Evolutionary conservation across 1,140 invertebrate species (phyloP), one percentile per base, ranked within the genome.

Genomic region (Bombyx mori): DNA sequence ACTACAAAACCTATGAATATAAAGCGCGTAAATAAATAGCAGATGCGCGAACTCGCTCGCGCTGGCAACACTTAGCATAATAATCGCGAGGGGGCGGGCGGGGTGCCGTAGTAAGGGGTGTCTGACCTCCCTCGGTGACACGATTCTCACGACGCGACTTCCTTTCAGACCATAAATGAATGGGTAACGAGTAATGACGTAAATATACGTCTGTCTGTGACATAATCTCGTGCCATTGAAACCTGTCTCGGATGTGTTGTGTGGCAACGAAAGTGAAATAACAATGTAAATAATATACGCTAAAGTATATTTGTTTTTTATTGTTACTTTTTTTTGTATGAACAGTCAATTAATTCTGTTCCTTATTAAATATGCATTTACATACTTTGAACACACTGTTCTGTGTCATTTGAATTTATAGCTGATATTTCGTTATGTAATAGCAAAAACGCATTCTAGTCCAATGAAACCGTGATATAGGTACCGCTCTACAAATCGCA

Each of bases 11-110:
- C 22, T 65, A 85, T 87, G 82, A 87, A 85, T 86, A 85, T 81
- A 85, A 81, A 86, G 70, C 77, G 77, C 79, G 78, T 85, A 86
- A 86, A 85, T 85, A 86, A 86, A 86, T 86, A 86, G 78, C 83
- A 86, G 83, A 86, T 84, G 83, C 80, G 83, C 79, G 79, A 83
- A 85, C 83, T 68, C 48, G 79, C 79, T 73, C 80, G 73, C 57
- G 69, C 63, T 66, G 57, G 73, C 74, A 70, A 82, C 79, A 82
- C 81, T 84, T 83, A 81, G 81, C 83, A 83, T 85, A 85, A 86
- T 83, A 85, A 86, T 85, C 76, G 76, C 74, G 77, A 72, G 78
- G 69, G 63, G 50, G 68, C 53, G 50, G 55, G 42, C 48, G 48
- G 61, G 59, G 65, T 59, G 61, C 52, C 58, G 60, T 44, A 58